A percentile compares a stretch with the other conserved stretches of the same genome.
Evolutionary conservation across 2,888 invertebrate genomes (phyloP).

Genomic region (Boloria euphrosyne): DNA sequence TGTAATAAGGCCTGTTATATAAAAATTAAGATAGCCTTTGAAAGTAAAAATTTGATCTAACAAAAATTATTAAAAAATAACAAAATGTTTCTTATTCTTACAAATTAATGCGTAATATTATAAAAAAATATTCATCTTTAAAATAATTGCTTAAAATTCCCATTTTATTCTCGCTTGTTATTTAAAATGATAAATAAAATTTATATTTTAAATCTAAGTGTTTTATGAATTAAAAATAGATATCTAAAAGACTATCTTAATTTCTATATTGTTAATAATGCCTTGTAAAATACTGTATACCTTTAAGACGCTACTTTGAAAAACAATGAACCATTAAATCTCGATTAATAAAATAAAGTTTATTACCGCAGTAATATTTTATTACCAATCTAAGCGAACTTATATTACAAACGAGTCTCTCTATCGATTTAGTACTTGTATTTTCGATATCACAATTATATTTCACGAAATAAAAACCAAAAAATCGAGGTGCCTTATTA

Average conservation of each 20-base stretch:
- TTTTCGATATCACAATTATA: conserved; percentile 36
- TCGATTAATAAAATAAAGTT: conserved; percentile 8
- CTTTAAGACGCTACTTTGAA: conserved; percentile 10
- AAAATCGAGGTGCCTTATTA: conserved; percentile 74
- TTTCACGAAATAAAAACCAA: conserved; percentile 59
- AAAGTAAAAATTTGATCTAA: neutral
- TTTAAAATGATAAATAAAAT: too few species aligned
- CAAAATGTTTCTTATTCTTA: too few species aligned
- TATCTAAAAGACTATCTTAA: neutral
- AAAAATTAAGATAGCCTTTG: conserved; percentile 10
- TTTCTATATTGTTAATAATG: neutral
- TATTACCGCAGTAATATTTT: conserved; percentile 14
- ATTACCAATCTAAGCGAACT: conserved; percentile 23
- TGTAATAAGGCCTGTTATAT: neutral
- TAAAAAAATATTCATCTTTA: too few species aligned
- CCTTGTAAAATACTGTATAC: conserved; percentile 3
- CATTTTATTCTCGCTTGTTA: too few species aligned
- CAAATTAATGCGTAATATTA: too few species aligned
- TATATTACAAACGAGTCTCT: conserved; percentile 13
- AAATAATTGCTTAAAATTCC: too few species aligned
- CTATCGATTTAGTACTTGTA: conserved; percentile 25
- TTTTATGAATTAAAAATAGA: too few species aligned
- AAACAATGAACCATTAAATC: conserved; percentile 11
- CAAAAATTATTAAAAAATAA: too few species aligned
- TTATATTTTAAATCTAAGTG: too few species aligned